phyloP scores from a whole-genome alignment of 2,113 vertebrate genomes.

The Pangasianodon hypophthalmus region DNA sequence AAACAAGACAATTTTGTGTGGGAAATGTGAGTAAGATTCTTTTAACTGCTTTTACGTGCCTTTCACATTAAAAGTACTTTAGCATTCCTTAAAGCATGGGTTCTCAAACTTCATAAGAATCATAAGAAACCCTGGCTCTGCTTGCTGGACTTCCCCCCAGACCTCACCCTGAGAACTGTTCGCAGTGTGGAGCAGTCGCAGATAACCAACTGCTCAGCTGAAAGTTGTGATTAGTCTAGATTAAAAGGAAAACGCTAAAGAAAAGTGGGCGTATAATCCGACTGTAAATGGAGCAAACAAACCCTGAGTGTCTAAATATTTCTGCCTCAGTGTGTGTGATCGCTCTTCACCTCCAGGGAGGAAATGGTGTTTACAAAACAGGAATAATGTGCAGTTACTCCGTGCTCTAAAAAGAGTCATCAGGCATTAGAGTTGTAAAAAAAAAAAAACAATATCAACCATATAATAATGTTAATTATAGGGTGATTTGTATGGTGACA shows the following conservation, averaged over 20 bases:
- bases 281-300: not conserved
- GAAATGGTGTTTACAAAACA: constrained; percentile 18
- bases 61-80: not conserved
- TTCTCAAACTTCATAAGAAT: too few species aligned
- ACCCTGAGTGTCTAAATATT: not conserved
- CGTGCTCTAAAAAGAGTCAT: not conserved
- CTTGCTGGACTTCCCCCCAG: too few species aligned
- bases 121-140: too few species aligned
- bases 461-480: constrained; percentile 26
- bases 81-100: not conserved
- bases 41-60: too few species aligned
- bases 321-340: not conserved
- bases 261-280: not conserved
- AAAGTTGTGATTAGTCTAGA: not conserved
- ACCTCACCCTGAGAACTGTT: too few species aligned
- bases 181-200: not conserved
- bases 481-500: not conserved
- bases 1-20: not conserved
- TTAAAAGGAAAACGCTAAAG: not conserved
- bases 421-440: not conserved
- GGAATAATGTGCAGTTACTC: constrained; percentile 9
- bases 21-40: not conserved
- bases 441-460: not conserved
- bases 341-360: not conserved
- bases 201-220: not conserved